A percentile compares a stretch with the other conserved stretches of the same genome.
These are phyloP conservation scores for Stenodera caucasica DNA, from an alignment of 2,888 invertebrate species.

Conservation along the genomic window DNA sequence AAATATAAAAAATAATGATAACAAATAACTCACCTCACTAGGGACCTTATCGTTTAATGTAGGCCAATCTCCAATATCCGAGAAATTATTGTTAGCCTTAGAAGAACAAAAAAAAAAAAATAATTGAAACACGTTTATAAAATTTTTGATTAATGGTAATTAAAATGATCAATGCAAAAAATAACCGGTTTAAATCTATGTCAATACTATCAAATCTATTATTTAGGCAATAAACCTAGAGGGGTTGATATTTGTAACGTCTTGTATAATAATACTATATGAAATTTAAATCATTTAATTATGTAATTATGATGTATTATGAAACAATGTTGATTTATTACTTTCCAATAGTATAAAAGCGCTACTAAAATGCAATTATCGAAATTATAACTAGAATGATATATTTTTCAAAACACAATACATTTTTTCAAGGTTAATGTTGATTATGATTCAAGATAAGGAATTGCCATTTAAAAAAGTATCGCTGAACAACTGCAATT, in stretches of 20 bases:
- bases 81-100: constrained; percentile 83
- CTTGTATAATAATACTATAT: background rate
- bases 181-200: constrained; percentile 2
- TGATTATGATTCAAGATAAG: background rate
- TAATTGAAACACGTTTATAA: constrained; percentile 2
- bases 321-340: too few species aligned
- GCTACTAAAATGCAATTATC: background rate
- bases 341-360: too few species aligned
- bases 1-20: background rate
- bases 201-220: background rate
- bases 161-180: background rate
- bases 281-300: too few species aligned
- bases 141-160: background rate
- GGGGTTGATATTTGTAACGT: background rate
- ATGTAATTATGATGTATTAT: too few species aligned
- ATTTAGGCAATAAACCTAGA: background rate
- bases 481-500: too few species aligned
- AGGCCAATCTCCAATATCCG: constrained; percentile 91
- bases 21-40: constrained; percentile 53
- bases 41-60: constrained; percentile 71
- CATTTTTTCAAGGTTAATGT: background rate
- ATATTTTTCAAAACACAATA: background rate
- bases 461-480: background rate
- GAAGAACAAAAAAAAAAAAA: constrained; percentile 38
- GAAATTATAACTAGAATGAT: background rate